A percentile compares a stretch with the other conserved stretches of the same genome.
phyloP scores from a whole-genome alignment of 2,888 invertebrate genomes.

The Acleris laterana region DNA sequence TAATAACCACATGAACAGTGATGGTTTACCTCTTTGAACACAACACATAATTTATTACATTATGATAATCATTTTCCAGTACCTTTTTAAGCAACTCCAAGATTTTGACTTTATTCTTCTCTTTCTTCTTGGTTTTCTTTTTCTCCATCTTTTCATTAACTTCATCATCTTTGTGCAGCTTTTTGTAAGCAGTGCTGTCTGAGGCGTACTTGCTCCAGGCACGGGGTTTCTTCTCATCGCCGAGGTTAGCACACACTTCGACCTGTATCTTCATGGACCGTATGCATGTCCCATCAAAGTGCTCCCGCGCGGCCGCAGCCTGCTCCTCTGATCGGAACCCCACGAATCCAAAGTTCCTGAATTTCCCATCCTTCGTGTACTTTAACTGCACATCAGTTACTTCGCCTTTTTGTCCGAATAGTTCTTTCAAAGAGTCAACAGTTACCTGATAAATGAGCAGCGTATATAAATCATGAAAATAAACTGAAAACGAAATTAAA shows the following conservation, averaged over 20 bases:
- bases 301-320: constrained; percentile 89
- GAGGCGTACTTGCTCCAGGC: constrained; percentile 96
- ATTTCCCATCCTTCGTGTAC: constrained; percentile 95
- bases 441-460: constrained; percentile 86
- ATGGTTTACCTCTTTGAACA: too few species aligned
- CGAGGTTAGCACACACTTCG: constrained; percentile 88
- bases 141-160: constrained; percentile 61
- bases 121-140: constrained; percentile 63
- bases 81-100: constrained; percentile 87
- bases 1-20: too few species aligned
- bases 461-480: constrained; percentile 27
- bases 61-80: neutral
- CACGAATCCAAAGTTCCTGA: constrained; percentile 96
- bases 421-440: constrained; percentile 88
- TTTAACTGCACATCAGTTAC: constrained; percentile 97
- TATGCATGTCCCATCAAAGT: constrained; percentile 93
- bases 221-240: constrained; percentile 90
- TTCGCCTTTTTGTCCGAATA: constrained; percentile 91
- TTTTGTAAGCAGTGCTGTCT: constrained; percentile 88
- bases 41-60: neutral
- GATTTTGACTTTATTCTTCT: constrained; percentile 82
- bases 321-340: constrained; percentile 93
- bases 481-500: constrained; percentile 1
- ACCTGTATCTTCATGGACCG: constrained; percentile 93
- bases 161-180: constrained; percentile 69